A percentile compares a stretch with the other conserved stretches of the same genome.
phyloP scores from a whole-genome alignment of 2,888 invertebrate genomes.

The Atherix ibis region DNA sequence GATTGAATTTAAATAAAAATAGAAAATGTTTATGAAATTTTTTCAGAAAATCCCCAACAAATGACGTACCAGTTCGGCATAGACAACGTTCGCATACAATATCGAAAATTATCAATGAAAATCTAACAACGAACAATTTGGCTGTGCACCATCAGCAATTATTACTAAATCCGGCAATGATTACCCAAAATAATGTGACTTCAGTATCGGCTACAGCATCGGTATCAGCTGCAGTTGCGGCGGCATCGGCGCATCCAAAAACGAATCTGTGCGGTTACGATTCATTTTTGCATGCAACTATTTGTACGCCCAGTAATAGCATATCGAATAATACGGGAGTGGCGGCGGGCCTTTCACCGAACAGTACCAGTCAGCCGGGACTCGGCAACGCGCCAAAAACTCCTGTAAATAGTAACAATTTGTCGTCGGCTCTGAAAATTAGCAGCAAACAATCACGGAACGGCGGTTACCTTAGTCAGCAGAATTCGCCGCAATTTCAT shows the following conservation, averaged over 20 bases:
- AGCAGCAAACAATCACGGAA: constrained; percentile 12
- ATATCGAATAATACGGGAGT: constrained; percentile 3
- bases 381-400: constrained; percentile 11
- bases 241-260: constrained; percentile 29
- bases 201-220: no score
- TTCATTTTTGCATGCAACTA: constrained; percentile 45
- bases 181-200: constrained; percentile 22
- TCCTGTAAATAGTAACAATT: constrained; percentile 14
- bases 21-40: constrained; percentile 6
- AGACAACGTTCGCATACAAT: constrained; percentile 33
- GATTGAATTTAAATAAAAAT: no score
- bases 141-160: constrained; percentile 29
- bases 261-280: constrained; percentile 39
- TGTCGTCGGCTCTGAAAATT: no score
- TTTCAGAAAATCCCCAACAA: constrained; percentile 43
- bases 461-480: constrained; percentile 13
- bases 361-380: not conserved
- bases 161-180: constrained; percentile 42
- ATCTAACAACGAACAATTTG: constrained; percentile 15
- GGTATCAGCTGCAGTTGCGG: no score
- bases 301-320: constrained; percentile 31
- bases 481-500: constrained; percentile 21
- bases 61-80: constrained; percentile 28
- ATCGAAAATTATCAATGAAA: constrained; percentile 24
- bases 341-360: constrained; percentile 2